Conservation (phyloP, 2,888 invertebrate genomes). For the Parelbella ahira region DNA sequence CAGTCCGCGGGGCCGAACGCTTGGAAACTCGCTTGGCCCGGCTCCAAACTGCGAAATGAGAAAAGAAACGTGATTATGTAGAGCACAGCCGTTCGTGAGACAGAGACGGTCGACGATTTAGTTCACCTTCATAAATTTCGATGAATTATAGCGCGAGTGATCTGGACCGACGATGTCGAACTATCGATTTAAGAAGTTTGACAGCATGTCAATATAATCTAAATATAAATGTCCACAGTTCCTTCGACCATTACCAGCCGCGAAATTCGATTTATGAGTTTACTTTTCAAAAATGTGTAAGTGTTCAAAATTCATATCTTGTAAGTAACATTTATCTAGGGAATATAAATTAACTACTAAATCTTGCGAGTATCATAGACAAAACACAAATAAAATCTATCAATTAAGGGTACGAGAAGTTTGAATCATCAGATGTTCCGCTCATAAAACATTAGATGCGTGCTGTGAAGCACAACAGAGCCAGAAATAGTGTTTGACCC, state of each 20-base stretch:
- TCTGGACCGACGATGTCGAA: constrained; percentile 66
- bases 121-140: constrained; percentile 65
- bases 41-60: constrained; percentile 81
- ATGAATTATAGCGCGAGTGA: constrained; percentile 75
- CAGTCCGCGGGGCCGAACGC: constrained; percentile 72
- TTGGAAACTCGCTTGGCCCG: constrained; percentile 79
- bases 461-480: constrained; percentile 62
- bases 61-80: constrained; percentile 76
- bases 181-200: constrained; percentile 68
- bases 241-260: constrained; percentile 5
- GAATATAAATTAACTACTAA: too few species aligned
- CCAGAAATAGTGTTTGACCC: constrained; percentile 77
- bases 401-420: constrained; percentile 47
- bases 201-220: constrained; percentile 62
- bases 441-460: constrained; percentile 61
- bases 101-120: constrained; percentile 66
- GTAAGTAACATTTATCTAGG: too few species aligned
- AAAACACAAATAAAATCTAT: constrained; percentile 28
- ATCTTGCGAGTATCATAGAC: neutral
- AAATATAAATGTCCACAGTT: constrained; percentile 53
- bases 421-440: constrained; percentile 45
- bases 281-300: too few species aligned
- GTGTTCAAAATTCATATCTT: too few species aligned
- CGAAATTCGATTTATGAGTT: constrained; percentile 6
- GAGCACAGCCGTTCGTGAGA: constrained; percentile 64